A percentile compares a stretch with the other conserved stretches of the same genome.
Evolutionary conservation across 2,113 vertebrate species (phyloP).

Genomic region (Brienomyrus longianalis): DNA sequence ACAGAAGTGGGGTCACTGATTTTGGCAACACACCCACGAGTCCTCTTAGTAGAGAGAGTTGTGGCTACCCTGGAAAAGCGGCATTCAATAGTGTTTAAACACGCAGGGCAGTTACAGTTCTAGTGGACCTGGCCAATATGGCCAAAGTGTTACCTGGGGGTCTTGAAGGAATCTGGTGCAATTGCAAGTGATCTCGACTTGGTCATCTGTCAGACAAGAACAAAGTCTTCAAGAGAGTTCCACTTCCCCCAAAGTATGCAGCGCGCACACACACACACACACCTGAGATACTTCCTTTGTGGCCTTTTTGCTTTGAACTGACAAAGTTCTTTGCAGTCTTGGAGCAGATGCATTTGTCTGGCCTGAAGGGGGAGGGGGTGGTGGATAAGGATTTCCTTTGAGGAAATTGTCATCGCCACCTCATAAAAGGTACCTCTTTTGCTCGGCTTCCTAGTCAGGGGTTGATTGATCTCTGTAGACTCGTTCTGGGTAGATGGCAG

Average conservation of each 20-base stretch:
- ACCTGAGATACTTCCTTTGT: background rate
- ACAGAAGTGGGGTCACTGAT: background rate
- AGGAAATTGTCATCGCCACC: background rate
- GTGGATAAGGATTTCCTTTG: background rate
- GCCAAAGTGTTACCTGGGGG: background rate
- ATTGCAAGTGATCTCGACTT: slow-evolving; percentile 14
- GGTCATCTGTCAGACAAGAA: background rate
- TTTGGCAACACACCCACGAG: slow-evolving; percentile 17
- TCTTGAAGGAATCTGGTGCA: background rate
- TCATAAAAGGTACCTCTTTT: slow-evolving; percentile 40
- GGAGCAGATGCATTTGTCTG: background rate
- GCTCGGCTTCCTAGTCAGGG: slow-evolving; percentile 37
- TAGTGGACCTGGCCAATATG: background rate
- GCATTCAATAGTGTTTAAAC: background rate
- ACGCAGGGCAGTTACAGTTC: background rate
- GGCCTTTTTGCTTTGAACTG: background rate
- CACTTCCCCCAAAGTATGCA: too few relatives aligned
- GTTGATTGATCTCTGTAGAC: slow-evolving; percentile 39
- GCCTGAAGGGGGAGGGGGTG: background rate
- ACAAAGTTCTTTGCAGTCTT: slow-evolving; percentile 2
- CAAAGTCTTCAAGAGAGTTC: background rate
- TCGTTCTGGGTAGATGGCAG: slow-evolving; percentile 38
- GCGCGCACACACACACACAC: background rate
- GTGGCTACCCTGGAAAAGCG: background rate
- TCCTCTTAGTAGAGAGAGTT: background rate